Conservation (phyloP, 2,888 invertebrate species). For the Minunthozetes semirufus region DNA sequence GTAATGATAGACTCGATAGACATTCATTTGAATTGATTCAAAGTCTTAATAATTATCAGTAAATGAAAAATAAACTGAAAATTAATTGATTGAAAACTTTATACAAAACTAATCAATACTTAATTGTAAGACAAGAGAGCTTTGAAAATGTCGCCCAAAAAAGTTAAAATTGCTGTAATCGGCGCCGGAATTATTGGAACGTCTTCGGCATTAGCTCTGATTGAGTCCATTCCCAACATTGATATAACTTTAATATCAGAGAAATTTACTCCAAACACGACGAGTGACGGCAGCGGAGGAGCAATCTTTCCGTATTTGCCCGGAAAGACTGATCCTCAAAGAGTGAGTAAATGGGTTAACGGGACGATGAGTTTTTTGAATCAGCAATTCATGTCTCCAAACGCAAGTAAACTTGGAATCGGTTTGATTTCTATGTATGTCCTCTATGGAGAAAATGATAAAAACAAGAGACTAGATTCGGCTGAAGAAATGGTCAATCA, state of each 20-base stretch:
- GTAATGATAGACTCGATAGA: too few relatives aligned
- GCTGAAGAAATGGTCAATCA: conserved; percentile 31
- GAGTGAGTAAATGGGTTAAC: conserved; percentile 37
- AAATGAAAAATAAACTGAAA: too few relatives aligned
- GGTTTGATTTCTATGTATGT: conserved; percentile 36
- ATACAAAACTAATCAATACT: too few relatives aligned
- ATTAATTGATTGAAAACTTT: too few relatives aligned
- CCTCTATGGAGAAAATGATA: conserved; percentile 1
- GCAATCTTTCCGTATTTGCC: conserved; percentile 63
- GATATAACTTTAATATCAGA: conserved; percentile 61
- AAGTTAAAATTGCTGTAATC: conserved; percentile 57
- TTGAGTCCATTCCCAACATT: conserved; percentile 54
- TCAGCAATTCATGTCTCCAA: conserved; percentile 26
- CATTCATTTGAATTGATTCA: too few relatives aligned
- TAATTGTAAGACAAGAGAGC: too few relatives aligned
- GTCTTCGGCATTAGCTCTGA: conserved; percentile 61
- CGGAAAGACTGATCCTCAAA: conserved; percentile 53
- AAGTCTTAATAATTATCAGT: too few relatives aligned
- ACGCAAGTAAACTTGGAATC: conserved; percentile 36
- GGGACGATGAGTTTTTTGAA: conserved; percentile 33
- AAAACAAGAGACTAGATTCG: background rate
- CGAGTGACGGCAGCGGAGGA: conserved; percentile 70
- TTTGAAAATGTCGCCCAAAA: background rate
- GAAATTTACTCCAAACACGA: conserved; percentile 64
- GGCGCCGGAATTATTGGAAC: conserved; percentile 70